Base-by-base conservation (phyloP, 2,888 invertebrate genomes). In the Athrips mouffetella region DNA sequence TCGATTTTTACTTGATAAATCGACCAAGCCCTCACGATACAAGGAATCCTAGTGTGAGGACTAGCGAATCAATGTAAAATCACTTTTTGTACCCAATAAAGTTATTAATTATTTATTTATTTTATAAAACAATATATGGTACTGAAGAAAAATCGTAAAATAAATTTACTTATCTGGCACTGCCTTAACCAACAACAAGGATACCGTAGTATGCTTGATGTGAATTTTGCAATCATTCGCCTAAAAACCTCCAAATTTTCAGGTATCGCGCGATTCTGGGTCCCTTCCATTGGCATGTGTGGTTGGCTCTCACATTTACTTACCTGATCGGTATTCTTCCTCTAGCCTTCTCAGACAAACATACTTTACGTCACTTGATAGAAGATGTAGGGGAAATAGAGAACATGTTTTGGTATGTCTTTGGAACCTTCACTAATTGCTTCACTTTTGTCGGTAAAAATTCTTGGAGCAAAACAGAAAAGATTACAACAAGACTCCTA, bases 331-430 rank as follows among this genome's bases (percentile, higher is more conserved):
- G 91, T 4, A 92, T 95, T 58, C 91, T 95, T 58, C 94, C 94
- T 1, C 82, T 95, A 44, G 91, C 93, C 0, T 94, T 92, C 66
- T 94, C 93, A 0, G 93, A 94, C 63, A 92, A 92, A 59, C 90
- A 92, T 50, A 91, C 93, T 0, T 70, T 94, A 13, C 86, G 79
- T 6, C 92, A 93, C 65, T 78, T 95, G 23, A 61, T 94, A 21
- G 88, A 91, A 31, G 91, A 92, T 58, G 92, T 92, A 50, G 91
- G 92, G 44, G 93, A 94, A 81, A 84, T 94, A 29, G 94, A 94
- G 76, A 93, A 94, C 62, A 94, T 95, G 94, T 95, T 95, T 72
- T 95, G 95, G 95, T 94, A 94, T 67, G 94, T 95, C 47, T 95
- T 94, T 63, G 94, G 95, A 3, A 95, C 94, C 35, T 95, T 95